Percentiles rank a stretch among this genome's conserved stretches.
phyloP scores from a whole-genome alignment of 2,888 invertebrate genomes.

The Sinopyrophorus schimmeli region DNA sequence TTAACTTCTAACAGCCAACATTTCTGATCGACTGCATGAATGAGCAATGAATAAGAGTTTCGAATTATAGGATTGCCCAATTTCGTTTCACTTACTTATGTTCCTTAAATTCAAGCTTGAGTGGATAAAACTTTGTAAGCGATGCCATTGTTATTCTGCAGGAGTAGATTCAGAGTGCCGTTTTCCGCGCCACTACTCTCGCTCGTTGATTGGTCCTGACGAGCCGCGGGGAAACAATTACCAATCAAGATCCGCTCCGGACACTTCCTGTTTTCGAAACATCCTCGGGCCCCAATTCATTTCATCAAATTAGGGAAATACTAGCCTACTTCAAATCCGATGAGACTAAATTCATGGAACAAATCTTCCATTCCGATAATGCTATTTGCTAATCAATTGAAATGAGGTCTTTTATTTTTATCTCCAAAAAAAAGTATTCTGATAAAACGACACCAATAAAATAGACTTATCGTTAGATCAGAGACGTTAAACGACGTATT shows the following conservation, averaged over 20 bases:
- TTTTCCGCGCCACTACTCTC: conserved; percentile 55
- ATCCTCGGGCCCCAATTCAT: conserved; percentile 45
- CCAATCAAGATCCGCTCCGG: conserved; percentile 43
- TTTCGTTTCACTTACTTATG: conserved; percentile 31
- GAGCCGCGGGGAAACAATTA: conserved; percentile 51
- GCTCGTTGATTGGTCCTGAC: conserved; percentile 53
- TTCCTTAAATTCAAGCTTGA: conserved; percentile 31
- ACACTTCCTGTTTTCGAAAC: conserved; percentile 39
- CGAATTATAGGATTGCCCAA: conserved; percentile 19
- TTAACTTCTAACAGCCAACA: too few species aligned
- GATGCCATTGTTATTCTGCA: conserved; percentile 53
- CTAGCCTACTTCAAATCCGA: conserved; percentile 22
- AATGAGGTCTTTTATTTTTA: too few species aligned
- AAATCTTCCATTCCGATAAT: conserved; percentile 10
- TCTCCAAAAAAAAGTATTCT: too few species aligned
- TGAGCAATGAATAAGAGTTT: too few species aligned
- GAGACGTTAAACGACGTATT: too few species aligned
- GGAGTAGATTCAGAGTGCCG: conserved; percentile 51
- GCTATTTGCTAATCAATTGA: too few species aligned
- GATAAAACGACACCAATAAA: too few species aligned
- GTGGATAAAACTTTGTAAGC: conserved; percentile 30
- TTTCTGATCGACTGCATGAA: too few species aligned
- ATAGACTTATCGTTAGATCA: too few species aligned
- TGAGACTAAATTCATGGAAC: conserved; percentile 9
- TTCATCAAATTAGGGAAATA: conserved; percentile 51